phyloP scores from a whole-genome alignment of 2,797 vertebrate genomes.

The Sebastes matsubarae region DNA sequence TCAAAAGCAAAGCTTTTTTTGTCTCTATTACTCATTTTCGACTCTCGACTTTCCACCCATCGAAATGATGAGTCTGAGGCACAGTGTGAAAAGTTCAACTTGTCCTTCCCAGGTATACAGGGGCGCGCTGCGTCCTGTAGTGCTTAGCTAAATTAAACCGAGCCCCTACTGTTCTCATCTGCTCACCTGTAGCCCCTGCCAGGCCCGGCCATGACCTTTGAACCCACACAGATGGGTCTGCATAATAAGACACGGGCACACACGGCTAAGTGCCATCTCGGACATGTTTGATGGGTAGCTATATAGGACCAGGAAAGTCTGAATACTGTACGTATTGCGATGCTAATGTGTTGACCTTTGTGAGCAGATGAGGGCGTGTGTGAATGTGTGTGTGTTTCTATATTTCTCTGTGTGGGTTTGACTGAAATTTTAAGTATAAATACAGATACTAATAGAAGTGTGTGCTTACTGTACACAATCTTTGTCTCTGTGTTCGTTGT shows the following conservation, averaged over 20 bases:
- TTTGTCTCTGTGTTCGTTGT: constrained; percentile 54
- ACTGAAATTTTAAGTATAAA: constrained; percentile 67
- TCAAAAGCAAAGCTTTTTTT: constrained; percentile 21
- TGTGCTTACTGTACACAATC: constrained; percentile 53
- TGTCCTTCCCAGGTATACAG: constrained; percentile 73
- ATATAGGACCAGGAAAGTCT: constrained; percentile 41
- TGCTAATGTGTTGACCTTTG: constrained; percentile 70
- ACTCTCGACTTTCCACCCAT: constrained; percentile 46
- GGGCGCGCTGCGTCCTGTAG: constrained; percentile 68
- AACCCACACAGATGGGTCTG: constrained; percentile 86
- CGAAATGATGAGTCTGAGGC: constrained; percentile 60
- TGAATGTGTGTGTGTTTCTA: constrained; percentile 43
- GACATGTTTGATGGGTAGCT: constrained; percentile 71
- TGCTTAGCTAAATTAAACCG: constrained; percentile 87
- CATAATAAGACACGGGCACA: constrained; percentile 77
- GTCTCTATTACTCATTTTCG: constrained; percentile 51
- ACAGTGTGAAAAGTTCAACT: constrained; percentile 80
- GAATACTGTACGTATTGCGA: constrained; percentile 46
- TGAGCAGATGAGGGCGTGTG: constrained; percentile 52
- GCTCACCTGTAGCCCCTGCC: constrained; percentile 81
- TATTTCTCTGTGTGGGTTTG: constrained; percentile 49
- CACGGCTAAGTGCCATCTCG: constrained; percentile 71
- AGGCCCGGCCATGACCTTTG: constrained; percentile 81
- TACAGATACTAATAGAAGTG: constrained; percentile 53
- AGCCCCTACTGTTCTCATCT: constrained; percentile 88